phyloP scores from a whole-genome alignment of 2,113 vertebrate species.

The Zosterops japonicus region DNA sequence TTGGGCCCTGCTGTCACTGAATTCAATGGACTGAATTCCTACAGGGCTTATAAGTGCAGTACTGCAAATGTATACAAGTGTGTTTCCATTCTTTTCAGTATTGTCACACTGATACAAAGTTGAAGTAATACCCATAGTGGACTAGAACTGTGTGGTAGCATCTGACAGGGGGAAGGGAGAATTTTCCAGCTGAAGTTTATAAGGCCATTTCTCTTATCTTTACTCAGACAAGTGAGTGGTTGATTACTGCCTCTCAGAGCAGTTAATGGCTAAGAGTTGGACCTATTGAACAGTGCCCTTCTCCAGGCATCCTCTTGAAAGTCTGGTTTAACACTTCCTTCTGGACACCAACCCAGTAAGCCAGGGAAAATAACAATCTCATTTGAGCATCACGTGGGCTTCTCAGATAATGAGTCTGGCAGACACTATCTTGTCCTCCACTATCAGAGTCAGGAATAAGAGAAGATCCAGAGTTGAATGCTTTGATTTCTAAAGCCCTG shows the following conservation, averaged over 20 bases:
- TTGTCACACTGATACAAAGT: not conserved
- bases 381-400: not conserved
- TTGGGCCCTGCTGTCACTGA: not conserved
- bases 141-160: not conserved
- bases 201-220: not conserved
- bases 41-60: not conserved
- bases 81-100: not conserved
- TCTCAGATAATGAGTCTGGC: not conserved
- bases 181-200: not conserved
- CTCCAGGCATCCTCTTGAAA: not conserved
- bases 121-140: not conserved
- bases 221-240: not conserved
- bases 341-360: not conserved
- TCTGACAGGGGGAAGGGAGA: not conserved
- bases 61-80: not conserved
- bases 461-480: not conserved
- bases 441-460: not conserved
- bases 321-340: not conserved
- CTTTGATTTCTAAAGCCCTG: not conserved
- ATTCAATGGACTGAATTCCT: not conserved
- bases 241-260: not conserved
- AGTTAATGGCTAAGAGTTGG: not conserved
- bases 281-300: not conserved
- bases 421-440: not conserved
- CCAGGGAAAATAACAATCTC: not conserved